Percentiles rank a stretch among this genome's conserved stretches.
Conservation (phyloP, 2,113 vertebrate species). For the Protobothrops flavoviridis region DNA sequence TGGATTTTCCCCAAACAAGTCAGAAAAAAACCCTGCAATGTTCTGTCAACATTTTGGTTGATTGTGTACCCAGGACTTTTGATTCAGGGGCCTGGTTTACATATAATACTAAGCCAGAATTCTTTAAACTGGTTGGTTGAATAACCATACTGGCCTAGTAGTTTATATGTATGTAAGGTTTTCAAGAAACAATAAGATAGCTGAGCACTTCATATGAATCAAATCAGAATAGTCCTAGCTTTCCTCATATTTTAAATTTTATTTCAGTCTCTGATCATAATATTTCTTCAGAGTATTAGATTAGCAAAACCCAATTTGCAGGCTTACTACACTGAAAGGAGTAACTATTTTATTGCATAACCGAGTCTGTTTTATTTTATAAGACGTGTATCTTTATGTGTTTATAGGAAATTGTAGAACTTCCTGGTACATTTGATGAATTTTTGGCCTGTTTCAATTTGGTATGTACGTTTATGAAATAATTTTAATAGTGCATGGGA, state of each 20-base stretch:
- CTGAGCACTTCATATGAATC: neutral
- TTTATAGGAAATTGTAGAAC: conserved; percentile 47
- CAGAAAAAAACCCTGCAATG: neutral
- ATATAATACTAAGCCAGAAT: neutral
- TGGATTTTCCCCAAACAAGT: neutral
- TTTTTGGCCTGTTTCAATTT: neutral
- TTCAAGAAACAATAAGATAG: neutral
- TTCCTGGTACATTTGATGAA: conserved; percentile 56
- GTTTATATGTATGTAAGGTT: neutral
- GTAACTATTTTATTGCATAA: neutral
- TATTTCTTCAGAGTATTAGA: neutral
- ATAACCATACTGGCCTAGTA: neutral
- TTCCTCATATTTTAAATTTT: neutral
- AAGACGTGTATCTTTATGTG: conserved; percentile 16
- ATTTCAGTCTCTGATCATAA: neutral
- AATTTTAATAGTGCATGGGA: neutral
- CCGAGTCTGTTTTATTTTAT: neutral
- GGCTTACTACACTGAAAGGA: neutral
- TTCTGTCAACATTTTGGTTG: neutral
- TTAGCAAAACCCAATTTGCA: neutral
- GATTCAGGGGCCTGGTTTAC: neutral
- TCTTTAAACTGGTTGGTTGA: neutral
- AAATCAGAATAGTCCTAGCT: neutral
- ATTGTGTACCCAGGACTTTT: neutral
- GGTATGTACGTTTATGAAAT: neutral